Percentiles rank a stretch among this genome's conserved stretches.
Evolutionary conservation across 2,888 invertebrate species (phyloP).

Genomic region (Ennomos quercinarius): DNA sequence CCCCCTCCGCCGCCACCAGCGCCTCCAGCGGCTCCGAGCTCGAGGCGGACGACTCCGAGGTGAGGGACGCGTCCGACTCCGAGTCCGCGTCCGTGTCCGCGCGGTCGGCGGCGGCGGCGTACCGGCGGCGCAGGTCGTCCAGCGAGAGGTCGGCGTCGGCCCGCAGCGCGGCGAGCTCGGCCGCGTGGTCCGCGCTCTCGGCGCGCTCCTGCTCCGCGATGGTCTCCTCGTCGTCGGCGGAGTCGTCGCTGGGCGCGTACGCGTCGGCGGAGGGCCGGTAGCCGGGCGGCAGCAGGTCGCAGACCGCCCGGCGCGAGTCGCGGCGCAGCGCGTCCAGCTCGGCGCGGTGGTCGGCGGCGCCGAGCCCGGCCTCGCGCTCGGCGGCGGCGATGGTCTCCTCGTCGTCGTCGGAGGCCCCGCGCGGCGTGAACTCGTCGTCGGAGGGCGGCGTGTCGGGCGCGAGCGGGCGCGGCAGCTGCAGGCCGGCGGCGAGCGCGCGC

Average conservation of each 20-base stretch:
- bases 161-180: conserved; percentile 91
- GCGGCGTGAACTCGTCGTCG: conserved; percentile 93
- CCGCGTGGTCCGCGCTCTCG: conserved; percentile 86
- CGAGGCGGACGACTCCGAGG: conserved; percentile 21
- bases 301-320: conserved; percentile 95
- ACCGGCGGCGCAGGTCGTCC: conserved; percentile 92
- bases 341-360: conserved; percentile 84
- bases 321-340: conserved; percentile 95
- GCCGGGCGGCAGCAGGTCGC: conserved; percentile 94
- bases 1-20: conserved; percentile 50
- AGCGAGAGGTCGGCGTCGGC: conserved; percentile 93
- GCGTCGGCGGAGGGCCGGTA: conserved; percentile 87
- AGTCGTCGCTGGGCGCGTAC: conserved; percentile 75
- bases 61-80: conserved; percentile 18
- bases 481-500: conserved; percentile 94
- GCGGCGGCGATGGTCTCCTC: conserved; percentile 97
- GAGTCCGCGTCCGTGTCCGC: conserved; percentile 41
- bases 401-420: conserved; percentile 91
- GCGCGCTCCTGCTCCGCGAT: conserved; percentile 83
- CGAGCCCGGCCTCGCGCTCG: conserved; percentile 87
- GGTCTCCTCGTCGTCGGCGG: conserved; percentile 86
- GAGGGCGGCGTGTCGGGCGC: conserved; percentile 55
- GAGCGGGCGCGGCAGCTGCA: conserved; percentile 61
- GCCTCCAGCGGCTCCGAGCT: conserved; percentile 42
- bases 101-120: conserved; percentile 60